Evolutionary conservation across 2,113 vertebrate species (phyloP), one percentile per base, ranked within the genome.

Genomic region (Lynx canadensis): DNA sequence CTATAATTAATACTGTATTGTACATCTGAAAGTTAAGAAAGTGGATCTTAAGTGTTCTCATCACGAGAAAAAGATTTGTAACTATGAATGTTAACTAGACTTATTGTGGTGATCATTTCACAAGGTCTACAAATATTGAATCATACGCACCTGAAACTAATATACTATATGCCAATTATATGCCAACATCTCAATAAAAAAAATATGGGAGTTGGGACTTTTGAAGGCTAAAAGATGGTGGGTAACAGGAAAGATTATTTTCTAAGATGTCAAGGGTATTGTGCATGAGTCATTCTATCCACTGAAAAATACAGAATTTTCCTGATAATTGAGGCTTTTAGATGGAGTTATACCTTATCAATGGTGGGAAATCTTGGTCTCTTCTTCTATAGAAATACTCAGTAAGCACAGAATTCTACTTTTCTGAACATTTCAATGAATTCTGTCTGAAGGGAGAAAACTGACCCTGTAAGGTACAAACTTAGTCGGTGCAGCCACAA

Each of bases 341-440:
- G 48, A 13, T 21, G 11, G 2, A 63, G 25, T 36, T 45, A 88
- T 66, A 36, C 38, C 38, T 91, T 91, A 27, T 41, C 73, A 83
- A 25, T 71, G 8, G 1, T 76, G 16, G 5, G 27, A 89, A 85
- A 76, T 89, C 11, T 10, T 78, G 27, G 7, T 85, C 33, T 14
- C 11, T 73, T 89, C 10, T 21, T 73, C 1, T 57, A 31, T 7
- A 91, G 31, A 63, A 69, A 94, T 60, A 38, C 38, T 92, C 41
- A 38, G 33, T 52, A 94, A 73, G 41, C 36, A 82, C 25, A 84
- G 38, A 87, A 33, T 91, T 97, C 11, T 16, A 48, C 73, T 80
- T 87, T 91, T 91, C n/a, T 87, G 27, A 68, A 78, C 29, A 92
- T 66, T 94, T 66, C 50, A 48, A 31, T 92, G 16, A 79, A 90